Evolutionary conservation across 2,113 vertebrate species (phyloP), one percentile per base, ranked within the genome.

Genomic region (Anser cygnoides): DNA sequence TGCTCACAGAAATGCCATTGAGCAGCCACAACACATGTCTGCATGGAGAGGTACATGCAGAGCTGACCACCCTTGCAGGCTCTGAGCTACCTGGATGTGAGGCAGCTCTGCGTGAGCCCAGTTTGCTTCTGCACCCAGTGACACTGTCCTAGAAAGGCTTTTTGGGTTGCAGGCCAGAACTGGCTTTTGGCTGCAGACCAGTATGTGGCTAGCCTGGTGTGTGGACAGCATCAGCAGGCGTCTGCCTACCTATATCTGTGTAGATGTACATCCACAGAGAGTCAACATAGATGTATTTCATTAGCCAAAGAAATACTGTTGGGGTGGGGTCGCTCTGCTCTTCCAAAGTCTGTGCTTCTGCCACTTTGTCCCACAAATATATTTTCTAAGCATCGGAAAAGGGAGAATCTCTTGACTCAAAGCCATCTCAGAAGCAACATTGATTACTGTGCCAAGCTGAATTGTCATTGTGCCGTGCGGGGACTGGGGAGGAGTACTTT

Each of bases 401-500:
- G 37, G 68, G 49, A 80, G 46, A 93, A 59, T 58, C 0, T 0
- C 33, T 85, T 77, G 83, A 81, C 52, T 87, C 49, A 5, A 58
- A 87, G 52, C 87, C 50, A 43, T 91, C 80, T 77, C 89, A 68
- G 90, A 90, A 94, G 77, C 67, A 94, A 33, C 58, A 46, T 84
- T 87, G 70, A 89, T 94, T 79, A 94, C 74, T 3, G 9, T 13
- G 46, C 82, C 6, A 21, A 79, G 70, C 52, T 89, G 82, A 90
- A 90, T 80, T 92, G 89, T 94, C 94, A 80, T 59, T 95, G 85
- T 80, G 55, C 55, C 50, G 50, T 71, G 85, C 82, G 72, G 43
- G 31, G 67, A 80, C 55, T 87, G 58, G 94, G 93, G 90, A 96
- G 95, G 87, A 94, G 93, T 73, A 76, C 83, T 49, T 96, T 15